Percentiles rank a stretch among this genome's conserved stretches.
phyloP scores from a whole-genome alignment of 1,140 invertebrate genomes.

The Anthonomus grandis region DNA sequence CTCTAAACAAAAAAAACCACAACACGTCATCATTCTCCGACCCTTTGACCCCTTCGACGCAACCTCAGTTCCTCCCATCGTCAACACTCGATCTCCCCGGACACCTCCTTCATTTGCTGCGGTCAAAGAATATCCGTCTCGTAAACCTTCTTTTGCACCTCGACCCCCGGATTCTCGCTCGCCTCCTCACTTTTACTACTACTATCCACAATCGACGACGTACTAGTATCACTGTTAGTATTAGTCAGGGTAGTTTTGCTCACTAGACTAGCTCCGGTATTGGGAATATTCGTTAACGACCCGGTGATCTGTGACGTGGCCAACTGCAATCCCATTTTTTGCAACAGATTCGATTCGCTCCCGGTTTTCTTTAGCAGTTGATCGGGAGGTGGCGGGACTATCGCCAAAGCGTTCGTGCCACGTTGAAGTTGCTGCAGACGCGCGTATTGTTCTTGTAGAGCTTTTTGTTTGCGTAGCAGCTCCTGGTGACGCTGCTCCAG shows the following conservation, averaged over 20 bases:
- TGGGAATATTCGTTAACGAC: slow-evolving; percentile 60
- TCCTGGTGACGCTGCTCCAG: slow-evolving; percentile 84
- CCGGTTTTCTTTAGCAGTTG: slow-evolving; percentile 79
- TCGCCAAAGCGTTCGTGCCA: slow-evolving; percentile 60
- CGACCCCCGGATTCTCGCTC: slow-evolving; percentile 47
- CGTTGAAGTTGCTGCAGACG: slow-evolving; percentile 80
- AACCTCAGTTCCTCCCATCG: too few relatives aligned
- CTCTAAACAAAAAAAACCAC: too few relatives aligned
- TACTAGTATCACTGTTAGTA: slow-evolving; percentile 37
- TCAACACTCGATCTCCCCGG: slow-evolving; percentile 42
- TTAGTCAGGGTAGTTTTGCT: slow-evolving; percentile 34
- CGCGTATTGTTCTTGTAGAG: slow-evolving; percentile 85
- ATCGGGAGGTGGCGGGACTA: slow-evolving; percentile 58
- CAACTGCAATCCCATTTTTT: slow-evolving; percentile 76
- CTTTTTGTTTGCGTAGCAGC: slow-evolving; percentile 77
- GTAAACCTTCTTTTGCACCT: slow-evolving; percentile 68
- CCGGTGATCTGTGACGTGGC: slow-evolving; percentile 59
- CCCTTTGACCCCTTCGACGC: too few relatives aligned
- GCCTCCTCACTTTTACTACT: slow-evolving; percentile 34
- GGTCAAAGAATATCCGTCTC: slow-evolving; percentile 86
- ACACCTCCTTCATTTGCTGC: slow-evolving; percentile 25
- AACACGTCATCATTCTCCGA: too few relatives aligned
- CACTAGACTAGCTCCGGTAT: slow-evolving; percentile 38
- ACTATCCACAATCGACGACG: slow-evolving; percentile 31
- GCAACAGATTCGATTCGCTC: slow-evolving; percentile 81